Evolutionary conservation across 2,113 vertebrate genomes (phyloP).

Genomic region (Nipponia nippon): DNA sequence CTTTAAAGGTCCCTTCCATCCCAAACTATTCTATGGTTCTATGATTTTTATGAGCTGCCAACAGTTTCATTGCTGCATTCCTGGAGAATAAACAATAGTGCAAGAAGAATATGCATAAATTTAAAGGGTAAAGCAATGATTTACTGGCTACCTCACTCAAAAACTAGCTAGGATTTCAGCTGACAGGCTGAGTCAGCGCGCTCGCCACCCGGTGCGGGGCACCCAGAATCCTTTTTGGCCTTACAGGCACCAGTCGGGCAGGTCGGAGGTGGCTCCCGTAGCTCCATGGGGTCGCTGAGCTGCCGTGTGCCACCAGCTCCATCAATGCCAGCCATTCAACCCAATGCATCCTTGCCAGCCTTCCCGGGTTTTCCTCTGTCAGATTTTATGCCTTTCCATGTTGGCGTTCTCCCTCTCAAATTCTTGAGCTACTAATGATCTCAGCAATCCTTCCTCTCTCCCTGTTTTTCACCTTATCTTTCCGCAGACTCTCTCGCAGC

Average conservation of each 20-base stretch:
- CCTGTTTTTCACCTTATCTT: fast-evolving
- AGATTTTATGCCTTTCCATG: neutral
- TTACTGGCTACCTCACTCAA: neutral
- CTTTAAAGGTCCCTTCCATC: no score
- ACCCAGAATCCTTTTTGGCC: neutral
- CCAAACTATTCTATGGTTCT: neutral
- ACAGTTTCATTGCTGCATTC: neutral
- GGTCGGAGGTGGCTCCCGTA: neutral
- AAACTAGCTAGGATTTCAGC: neutral
- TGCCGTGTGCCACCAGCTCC: neutral
- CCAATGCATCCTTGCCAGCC: no score
- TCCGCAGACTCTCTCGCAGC: neutral
- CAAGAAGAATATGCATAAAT: neutral
- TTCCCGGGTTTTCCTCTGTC: neutral
- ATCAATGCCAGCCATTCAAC: neutral
- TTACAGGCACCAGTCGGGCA: neutral
- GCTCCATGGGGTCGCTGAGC: neutral
- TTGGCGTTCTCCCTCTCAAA: neutral
- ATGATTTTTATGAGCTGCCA: neutral
- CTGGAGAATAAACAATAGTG: neutral
- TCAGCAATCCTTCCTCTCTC: neutral
- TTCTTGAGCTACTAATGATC: neutral
- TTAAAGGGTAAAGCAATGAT: neutral
- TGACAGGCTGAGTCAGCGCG: neutral
- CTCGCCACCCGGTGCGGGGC: neutral